These are phyloP conservation scores for Pimephales promelas DNA, from an alignment of 2,113 vertebrate genomes.

Conservation along the genomic window DNA sequence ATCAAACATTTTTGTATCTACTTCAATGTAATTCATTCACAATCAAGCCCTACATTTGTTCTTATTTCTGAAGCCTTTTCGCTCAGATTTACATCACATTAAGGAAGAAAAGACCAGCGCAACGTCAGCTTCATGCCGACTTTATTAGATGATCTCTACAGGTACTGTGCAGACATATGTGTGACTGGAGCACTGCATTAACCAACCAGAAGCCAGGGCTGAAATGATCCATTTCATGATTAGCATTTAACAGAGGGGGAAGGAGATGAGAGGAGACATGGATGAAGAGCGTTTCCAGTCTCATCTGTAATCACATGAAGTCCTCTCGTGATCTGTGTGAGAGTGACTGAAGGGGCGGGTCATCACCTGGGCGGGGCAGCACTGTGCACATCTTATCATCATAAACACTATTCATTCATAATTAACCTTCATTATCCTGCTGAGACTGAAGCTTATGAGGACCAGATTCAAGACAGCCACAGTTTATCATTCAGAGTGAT, in stretches of 20 bases:
- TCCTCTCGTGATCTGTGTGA: background rate
- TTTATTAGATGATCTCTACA: too few species aligned
- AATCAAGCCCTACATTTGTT: too few species aligned
- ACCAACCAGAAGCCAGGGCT: too few species aligned
- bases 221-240: too few species aligned
- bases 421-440: constrained; percentile 24
- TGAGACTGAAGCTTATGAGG: background rate
- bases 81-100: too few species aligned
- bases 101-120: too few species aligned
- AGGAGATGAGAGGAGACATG: background rate
- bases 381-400: background rate
- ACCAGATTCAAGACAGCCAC: constrained; percentile 8
- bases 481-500: background rate
- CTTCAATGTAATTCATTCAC: too few species aligned
- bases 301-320: constrained; percentile 4
- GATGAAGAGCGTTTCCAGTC: background rate
- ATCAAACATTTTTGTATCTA: too few species aligned
- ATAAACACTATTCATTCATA: constrained; percentile 3
- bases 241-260: background rate
- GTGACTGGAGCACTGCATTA: too few species aligned
- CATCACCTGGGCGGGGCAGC: background rate
- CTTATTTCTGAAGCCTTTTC: too few species aligned
- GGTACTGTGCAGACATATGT: too few species aligned
- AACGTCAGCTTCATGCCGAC: too few species aligned
- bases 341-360: background rate